Evolutionary conservation across 2,797 vertebrate genomes (phyloP), one percentile per base, ranked within the genome.

Genomic region (Hoplostethus atlanticus): DNA sequence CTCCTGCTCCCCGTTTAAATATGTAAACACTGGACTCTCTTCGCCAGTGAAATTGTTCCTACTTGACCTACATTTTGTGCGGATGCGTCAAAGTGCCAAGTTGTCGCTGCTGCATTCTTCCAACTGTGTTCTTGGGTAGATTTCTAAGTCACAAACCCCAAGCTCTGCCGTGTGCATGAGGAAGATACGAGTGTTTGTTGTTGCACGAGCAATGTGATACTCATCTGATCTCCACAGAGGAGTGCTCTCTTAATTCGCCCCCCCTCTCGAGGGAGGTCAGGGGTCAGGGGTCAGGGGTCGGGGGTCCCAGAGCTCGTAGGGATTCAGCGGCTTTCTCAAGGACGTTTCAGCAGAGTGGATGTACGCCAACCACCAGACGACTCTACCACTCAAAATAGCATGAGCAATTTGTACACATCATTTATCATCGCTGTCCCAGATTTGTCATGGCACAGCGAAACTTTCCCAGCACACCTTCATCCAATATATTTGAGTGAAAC

Each of bases 51-150:
- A 62, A 72, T 42, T 13, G 56, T 73, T 73, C 46, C 50, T 50
- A 7, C 68, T 68, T 64, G 75, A 77, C 86, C 83, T 75, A 74
- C 71, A 77, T 79, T 50, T 70, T 0, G 5, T 12, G 52, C 69
- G 6, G 63, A 42, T 53, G 63, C 21, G 17, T 10, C n/a, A 60
- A 58, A 68, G 73, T 68, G 30, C 15, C 17, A 4, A 54, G 47
- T 69, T 71, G 68, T 79, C 61, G 46, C 67, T 53, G 73, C 54
- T 48, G 64, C 53, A 36, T 67, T 75, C 52, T 38, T 64, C 15
- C 46, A 60, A 76, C 71, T 53, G 44, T 28, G 58, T 62, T 51
- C 48, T 69, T 10, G 15, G 21, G 21, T 21, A 21, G 21, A 21
- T 65, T 51, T 17, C 69, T 68, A 31, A 57, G 52, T 57, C 12